Evolutionary conservation across 2,888 invertebrate species (phyloP).

Genomic region (Philereme vetulata): DNA sequence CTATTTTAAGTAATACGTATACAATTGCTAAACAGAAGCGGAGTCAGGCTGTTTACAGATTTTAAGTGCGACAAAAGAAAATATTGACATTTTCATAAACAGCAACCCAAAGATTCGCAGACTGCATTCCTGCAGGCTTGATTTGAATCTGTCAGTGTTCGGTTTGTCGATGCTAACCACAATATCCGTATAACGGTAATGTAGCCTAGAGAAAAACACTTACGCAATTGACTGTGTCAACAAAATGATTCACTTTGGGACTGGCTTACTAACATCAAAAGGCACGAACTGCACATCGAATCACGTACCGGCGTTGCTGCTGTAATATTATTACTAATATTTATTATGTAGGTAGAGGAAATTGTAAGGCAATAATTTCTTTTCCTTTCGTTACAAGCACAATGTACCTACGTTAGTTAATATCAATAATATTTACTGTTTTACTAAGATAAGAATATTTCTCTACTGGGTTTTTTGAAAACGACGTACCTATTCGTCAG

Average conservation of each 20-base stretch:
- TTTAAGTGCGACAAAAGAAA: neutral
- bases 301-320: neutral
- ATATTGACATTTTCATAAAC: neutral
- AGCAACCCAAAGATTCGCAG: neutral
- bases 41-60: neutral
- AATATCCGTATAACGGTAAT: constrained; percentile 25
- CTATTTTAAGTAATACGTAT: constrained; percentile 8
- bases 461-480: too few relatives aligned
- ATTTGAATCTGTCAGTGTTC: neutral
- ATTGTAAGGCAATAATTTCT: too few relatives aligned
- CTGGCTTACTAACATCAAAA: too few relatives aligned
- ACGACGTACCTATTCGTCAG: too few relatives aligned
- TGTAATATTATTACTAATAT: neutral
- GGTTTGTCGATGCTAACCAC: neutral
- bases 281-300: too few relatives aligned
- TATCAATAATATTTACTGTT: too few relatives aligned
- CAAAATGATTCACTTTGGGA: neutral
- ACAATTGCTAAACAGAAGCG: neutral
- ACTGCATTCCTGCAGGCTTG: constrained; percentile 11
- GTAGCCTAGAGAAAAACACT: constrained; percentile 9
- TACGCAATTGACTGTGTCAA: constrained; percentile 8
- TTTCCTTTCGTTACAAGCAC: too few relatives aligned
- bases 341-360: too few relatives aligned
- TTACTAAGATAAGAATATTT: too few relatives aligned
- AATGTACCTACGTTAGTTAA: too few relatives aligned